These are phyloP conservation scores for Capreolus pygargus DNA, from an alignment of 2,113 vertebrate species.

Conservation along the genomic window DNA sequence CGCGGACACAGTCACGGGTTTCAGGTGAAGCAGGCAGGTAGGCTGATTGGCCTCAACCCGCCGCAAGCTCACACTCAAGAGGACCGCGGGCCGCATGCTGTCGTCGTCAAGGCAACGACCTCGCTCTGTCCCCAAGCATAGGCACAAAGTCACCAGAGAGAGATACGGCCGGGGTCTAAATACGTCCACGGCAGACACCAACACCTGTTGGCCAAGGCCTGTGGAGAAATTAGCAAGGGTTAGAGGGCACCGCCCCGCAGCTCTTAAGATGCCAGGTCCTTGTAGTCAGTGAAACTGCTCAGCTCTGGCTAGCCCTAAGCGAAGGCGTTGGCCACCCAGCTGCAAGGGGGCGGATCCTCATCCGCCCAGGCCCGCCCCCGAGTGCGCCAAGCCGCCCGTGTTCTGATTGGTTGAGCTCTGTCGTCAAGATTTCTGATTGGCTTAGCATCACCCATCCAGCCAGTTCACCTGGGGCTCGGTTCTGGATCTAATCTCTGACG, in stretches of 20 bases:
- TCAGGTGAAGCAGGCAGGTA: neutral
- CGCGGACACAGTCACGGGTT: neutral
- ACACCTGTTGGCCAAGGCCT: neutral
- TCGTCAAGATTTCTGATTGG: slow-evolving; percentile 52
- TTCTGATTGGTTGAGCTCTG: slow-evolving; percentile 45
- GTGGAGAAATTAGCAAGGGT: neutral
- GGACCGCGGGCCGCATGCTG: slow-evolving; percentile 57
- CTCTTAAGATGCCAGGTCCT: neutral
- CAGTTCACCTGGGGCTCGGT: slow-evolving; percentile 7
- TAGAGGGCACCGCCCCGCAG: neutral
- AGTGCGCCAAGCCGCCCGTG: neutral
- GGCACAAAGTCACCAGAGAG: neutral
- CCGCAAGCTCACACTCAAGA: neutral
- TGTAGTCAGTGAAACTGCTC: neutral
- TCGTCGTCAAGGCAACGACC: slow-evolving; percentile 71
- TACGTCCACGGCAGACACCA: neutral
- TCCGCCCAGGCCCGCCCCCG: neutral
- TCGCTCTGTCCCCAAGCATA: slow-evolving; percentile 34
- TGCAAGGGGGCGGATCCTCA: slow-evolving; percentile 33
- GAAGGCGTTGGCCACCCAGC: slow-evolving; percentile 44
- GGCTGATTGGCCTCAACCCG: neutral
- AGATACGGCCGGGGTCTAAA: neutral
- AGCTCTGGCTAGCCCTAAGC: neutral
- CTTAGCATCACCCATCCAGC: neutral
- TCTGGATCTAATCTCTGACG: neutral